Percentiles rank a stretch among this genome's conserved stretches.
These are phyloP conservation scores for Chrysolina oricalcia DNA, from an alignment of 2,888 invertebrate genomes.

Conservation along the genomic window DNA sequence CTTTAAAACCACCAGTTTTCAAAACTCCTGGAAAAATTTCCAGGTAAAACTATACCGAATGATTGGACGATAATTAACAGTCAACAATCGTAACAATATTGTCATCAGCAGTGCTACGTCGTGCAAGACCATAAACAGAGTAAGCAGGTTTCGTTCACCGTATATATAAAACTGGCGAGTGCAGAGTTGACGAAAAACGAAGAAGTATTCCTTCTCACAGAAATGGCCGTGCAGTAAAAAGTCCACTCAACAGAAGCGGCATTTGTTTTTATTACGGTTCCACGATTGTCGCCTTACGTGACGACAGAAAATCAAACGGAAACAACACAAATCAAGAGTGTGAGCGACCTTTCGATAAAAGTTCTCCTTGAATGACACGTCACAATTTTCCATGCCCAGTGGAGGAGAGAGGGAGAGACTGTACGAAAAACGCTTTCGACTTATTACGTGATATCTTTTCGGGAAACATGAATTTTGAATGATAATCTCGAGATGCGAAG, in stretches of 20 bases:
- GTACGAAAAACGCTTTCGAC: too few species aligned
- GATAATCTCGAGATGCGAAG: too few species aligned
- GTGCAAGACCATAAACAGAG: conserved; percentile 22
- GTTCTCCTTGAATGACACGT: conserved; percentile 13
- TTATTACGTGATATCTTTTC: too few species aligned
- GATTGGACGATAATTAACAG: too few species aligned
- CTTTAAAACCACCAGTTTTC: too few species aligned
- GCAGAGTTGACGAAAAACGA: conserved; percentile 26
- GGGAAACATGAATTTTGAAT: too few species aligned
- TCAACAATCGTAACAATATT: neutral
- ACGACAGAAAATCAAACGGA: conserved; percentile 40
- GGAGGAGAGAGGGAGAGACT: neutral
- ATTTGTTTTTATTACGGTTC: conserved; percentile 49
- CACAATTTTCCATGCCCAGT: neutral
- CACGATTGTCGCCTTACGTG: conserved; percentile 43
- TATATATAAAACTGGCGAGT: conserved; percentile 21
- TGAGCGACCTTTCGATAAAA: conserved; percentile 28
- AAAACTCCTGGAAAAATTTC: too few species aligned
- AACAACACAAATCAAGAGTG: conserved; percentile 40
- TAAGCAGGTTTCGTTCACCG: conserved; percentile 11
- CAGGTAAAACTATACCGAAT: too few species aligned
- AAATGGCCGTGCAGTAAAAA: conserved; percentile 37
- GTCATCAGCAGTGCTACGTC: neutral
- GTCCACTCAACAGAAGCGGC: conserved; percentile 45
- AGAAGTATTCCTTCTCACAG: conserved; percentile 22